Base-by-base conservation (phyloP, 2,888 invertebrate genomes). In the Andrena bucephala region DNA sequence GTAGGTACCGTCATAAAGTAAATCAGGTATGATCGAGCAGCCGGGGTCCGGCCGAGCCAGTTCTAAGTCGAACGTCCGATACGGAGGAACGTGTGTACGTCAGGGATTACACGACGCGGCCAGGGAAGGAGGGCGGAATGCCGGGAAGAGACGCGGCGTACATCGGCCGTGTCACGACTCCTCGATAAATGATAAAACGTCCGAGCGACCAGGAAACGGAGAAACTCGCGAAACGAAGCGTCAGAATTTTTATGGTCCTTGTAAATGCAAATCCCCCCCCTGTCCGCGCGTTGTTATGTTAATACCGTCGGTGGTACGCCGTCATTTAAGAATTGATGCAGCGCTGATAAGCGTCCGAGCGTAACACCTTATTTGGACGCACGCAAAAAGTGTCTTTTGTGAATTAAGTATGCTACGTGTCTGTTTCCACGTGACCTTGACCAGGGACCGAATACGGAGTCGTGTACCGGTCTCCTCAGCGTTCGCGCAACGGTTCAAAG, bases 1-100 rank as follows among this genome's bases (percentile, higher is more conserved):
- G 74, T 83, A 69, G 65, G 73, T 69, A 71, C 42, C 82, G 81
- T 86, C 85, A 72, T 88, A 87, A 88, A 87, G 87, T 88, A 89
- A 88, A 88, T 88, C 87, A 79, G 78, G 70, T 85, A 83, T 82
- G 87, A 88, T 87, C 81, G 83, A 80, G 69, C 66, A 78, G 80
- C 78, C 71, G 33, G 29, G 79, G 71, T 74, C 31, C 42, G 27
- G 52, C n/a, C 86, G 82, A 81, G 87, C 80, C 71, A 85, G 84
- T 85, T 85, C 77, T 50, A 24, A 77, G 60, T 50, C 33, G 68
- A 60, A 60, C 29, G 74, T 71, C 77, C 75, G 76, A 78, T 70
- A 63, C 60, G 57, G 59, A 72, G 67, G 63, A 70, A 20, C 50
- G 62, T 29, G 42, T 70, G 70, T 33, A 27, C 52, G 69, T 65